Base-by-base conservation (phyloP, 2,888 invertebrate genomes). In the Sinohyriopsis cumingii region DNA sequence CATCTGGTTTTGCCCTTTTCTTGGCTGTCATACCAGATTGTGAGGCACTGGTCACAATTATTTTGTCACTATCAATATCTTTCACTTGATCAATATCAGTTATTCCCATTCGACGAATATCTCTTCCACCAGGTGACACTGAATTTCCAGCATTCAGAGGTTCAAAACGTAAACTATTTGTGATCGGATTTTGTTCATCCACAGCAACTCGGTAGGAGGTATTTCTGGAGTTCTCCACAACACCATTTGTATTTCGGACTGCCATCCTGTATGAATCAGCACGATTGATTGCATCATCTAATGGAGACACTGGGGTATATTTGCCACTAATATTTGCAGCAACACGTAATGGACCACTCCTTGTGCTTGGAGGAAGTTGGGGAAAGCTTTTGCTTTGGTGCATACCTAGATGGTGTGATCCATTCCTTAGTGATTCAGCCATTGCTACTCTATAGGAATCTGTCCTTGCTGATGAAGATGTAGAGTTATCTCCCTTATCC, bases 81-180 rank as follows among this genome's bases (percentile, higher is more conserved):
- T 85, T 85, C 19, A 82, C 74, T 67, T 86, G 85, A 72, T 84
- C 84, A 15, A 85, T 79, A 70, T 86, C 84, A 9, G 85, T 86
- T 33, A 85, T 84, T 55, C 85, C 85, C 83, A 83, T 83, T 62
- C 85, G 71, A 9, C 85, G 72, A 12, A 76, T 67, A 63, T 86
- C 86, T 24, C 83, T 69, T 19, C 71, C 75, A 25, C 78, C 76
- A 15, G 59, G 65, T 69, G 73, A 73, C 28, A 69, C 55, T 45
- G 73, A 73, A 25, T 76, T 82, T 33, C 68, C 69, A 2, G 61
- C 59, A 5, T 73, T 72, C 59, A 82, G 63, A 57, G 76, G 74
- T 63, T 80, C 79, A 72, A 82, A 70, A 61, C 78, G 68, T 33
- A 57, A 67, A 55, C 77, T 72, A 3, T 56, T 59, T 19, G 72